Percentiles rank a stretch among this genome's conserved stretches.
Evolutionary conservation across 2,797 vertebrate genomes (phyloP).

Genomic region (Crotalus adamanteus): DNA sequence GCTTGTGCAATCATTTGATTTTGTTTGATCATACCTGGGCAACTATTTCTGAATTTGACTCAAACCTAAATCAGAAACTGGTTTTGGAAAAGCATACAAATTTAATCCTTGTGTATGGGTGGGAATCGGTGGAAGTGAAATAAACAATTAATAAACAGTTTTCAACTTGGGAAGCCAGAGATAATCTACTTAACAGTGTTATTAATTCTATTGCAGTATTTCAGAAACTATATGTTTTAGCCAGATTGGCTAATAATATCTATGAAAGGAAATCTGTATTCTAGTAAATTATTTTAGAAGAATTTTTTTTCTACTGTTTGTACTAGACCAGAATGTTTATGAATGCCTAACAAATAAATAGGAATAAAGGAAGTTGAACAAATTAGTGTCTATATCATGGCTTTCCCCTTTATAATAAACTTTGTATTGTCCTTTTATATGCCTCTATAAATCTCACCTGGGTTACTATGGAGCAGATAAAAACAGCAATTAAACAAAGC

Average conservation of each 20-base stretch:
- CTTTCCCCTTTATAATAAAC: neutral
- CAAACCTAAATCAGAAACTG: neutral
- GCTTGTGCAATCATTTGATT: neutral
- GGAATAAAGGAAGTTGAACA: slow-evolving; percentile 26
- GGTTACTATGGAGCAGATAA: neutral
- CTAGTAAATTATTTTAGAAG: slow-evolving; percentile 61
- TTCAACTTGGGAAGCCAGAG: neutral
- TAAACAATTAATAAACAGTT: neutral
- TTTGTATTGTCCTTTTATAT: neutral
- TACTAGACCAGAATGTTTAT: slow-evolving; percentile 39
- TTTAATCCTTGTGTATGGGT: neutral
- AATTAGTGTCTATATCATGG: neutral
- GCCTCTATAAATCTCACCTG: neutral
- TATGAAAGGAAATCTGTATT: slow-evolving; percentile 40
- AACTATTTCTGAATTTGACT: neutral
- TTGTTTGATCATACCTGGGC: neutral
- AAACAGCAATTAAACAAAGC: neutral
- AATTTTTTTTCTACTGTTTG: slow-evolving; percentile 45
- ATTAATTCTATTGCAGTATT: neutral
- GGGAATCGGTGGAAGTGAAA: neutral
- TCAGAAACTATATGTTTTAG: slow-evolving; percentile 54
- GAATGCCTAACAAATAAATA: slow-evolving; percentile 47
- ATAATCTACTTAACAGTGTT: neutral
- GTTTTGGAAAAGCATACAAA: neutral
- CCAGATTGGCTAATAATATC: slow-evolving; percentile 40